phyloP scores from a whole-genome alignment of 2,888 invertebrate species.

The Eilema griseolum region DNA sequence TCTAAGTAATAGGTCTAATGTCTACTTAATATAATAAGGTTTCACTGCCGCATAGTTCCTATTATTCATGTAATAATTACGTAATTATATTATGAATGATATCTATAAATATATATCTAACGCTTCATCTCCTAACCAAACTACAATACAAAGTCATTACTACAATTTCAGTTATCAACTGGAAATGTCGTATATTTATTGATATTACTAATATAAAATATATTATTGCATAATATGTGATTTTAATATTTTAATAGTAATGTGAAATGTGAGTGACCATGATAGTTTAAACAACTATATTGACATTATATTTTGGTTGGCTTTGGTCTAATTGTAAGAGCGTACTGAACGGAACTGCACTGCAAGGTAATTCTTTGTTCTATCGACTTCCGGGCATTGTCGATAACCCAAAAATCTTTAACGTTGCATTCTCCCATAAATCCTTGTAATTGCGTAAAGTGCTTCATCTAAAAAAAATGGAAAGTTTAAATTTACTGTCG shows the following conservation, averaged over 20 bases:
- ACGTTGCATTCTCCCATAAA: neutral
- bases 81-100: neutral
- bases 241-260: too few relatives aligned
- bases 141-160: too few relatives aligned
- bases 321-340: neutral
- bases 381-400: neutral
- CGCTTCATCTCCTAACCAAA: neutral
- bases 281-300: too few relatives aligned
- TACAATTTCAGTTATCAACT: neutral
- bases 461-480: neutral
- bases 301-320: neutral
- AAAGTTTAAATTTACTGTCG: too few relatives aligned
- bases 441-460: neutral
- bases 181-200: neutral
- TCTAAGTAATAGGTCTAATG: too few relatives aligned
- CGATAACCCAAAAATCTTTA: neutral
- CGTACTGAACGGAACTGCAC: neutral
- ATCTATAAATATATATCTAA: too few relatives aligned
- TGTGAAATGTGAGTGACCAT: too few relatives aligned
- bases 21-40: too few relatives aligned
- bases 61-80: neutral
- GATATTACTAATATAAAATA: too few relatives aligned
- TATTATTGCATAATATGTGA: too few relatives aligned
- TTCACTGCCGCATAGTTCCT: neutral
- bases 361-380: neutral